Evolutionary conservation across 1,140 invertebrate species (phyloP).

Genomic region (Papilio aristodemus): DNA sequence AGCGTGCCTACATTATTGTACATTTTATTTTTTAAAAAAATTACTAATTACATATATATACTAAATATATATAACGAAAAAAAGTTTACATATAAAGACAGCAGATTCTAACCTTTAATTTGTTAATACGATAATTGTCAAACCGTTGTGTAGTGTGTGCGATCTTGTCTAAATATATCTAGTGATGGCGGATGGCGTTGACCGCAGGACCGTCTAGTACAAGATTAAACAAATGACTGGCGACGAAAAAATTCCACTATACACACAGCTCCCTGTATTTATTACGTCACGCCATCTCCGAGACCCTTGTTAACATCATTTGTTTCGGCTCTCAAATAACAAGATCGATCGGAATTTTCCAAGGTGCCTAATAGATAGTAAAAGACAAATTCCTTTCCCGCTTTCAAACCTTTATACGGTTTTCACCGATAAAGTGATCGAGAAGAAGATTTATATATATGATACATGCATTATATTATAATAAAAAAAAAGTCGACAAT

Average conservation of each 20-base stretch:
- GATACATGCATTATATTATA: no score
- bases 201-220: conserved; percentile 18
- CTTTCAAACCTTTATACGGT: no score
- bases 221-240: conserved; percentile 11
- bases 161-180: conserved; percentile 15
- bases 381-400: no score
- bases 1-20: not conserved
- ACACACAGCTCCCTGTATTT: not conserved
- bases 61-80: not conserved
- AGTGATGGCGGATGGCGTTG: not conserved
- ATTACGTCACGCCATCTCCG: conserved; percentile 13
- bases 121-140: conserved; percentile 10
- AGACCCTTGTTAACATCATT: conserved; percentile 19
- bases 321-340: conserved; percentile 3
- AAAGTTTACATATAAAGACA: not conserved
- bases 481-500: no score
- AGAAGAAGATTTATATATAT: no score
- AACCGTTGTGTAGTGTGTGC: not conserved
- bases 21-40: no score
- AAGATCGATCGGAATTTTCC: conserved; percentile 17
- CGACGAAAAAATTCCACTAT: conserved; percentile 2
- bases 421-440: no score
- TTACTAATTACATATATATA: not conserved
- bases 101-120: not conserved
- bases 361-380: not conserved